Conservation (phyloP, 1,140 invertebrate species). For the Ostrea edulis region DNA sequence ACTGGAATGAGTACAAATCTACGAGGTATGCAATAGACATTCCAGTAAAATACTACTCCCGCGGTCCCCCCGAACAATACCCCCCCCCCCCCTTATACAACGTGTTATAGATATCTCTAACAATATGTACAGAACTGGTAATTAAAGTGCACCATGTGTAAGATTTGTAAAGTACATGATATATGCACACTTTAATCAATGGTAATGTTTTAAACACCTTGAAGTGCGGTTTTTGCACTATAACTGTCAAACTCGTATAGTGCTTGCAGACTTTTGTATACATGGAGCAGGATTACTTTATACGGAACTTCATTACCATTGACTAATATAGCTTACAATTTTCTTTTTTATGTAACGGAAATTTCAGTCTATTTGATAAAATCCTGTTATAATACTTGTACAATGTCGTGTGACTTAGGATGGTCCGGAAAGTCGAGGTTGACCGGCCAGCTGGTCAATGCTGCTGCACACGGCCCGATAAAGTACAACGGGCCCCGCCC, state of each 20-base stretch:
- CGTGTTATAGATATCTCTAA: too few species aligned
- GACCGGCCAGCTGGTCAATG: too few species aligned
- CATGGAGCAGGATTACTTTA: neutral
- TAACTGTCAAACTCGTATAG: neutral
- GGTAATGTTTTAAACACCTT: neutral
- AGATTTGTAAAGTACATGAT: neutral
- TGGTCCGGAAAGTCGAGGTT: too few species aligned
- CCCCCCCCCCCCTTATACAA: too few species aligned
- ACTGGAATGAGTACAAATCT: neutral
- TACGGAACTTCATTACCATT: neutral
- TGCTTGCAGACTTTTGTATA: neutral
- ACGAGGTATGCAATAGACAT: neutral
- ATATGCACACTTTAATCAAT: neutral
- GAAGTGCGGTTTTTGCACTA: neutral
- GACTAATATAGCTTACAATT: neutral
- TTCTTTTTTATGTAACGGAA: neutral
- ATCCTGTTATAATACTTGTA: too few species aligned
- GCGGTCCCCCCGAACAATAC: neutral
- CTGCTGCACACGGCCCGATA: too few species aligned
- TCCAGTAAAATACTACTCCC: neutral
- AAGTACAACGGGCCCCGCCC: too few species aligned
- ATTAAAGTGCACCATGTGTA: neutral
- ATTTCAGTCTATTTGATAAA: too few species aligned
- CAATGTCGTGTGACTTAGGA: too few species aligned
- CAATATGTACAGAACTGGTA: too few species aligned